Conservation (phyloP, 2,888 invertebrate species). For the Drosophila pullipes region DNA sequence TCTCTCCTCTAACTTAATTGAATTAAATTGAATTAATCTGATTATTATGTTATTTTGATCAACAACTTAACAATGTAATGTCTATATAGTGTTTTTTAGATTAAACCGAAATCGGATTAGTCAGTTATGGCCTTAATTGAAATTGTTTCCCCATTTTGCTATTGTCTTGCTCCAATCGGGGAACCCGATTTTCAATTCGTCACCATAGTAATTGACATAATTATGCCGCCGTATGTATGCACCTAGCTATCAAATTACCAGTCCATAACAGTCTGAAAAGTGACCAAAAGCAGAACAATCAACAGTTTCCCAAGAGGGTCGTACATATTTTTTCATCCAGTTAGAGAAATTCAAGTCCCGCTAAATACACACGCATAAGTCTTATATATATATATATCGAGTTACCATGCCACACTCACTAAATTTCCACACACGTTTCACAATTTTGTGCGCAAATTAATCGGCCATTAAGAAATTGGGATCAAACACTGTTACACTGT, state of each 20-base stretch:
- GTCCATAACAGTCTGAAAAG: neutral
- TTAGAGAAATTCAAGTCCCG: slow-evolving; percentile 27
- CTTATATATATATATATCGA: slow-evolving; percentile 6
- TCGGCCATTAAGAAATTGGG: slow-evolving; percentile 9
- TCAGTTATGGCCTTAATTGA: neutral
- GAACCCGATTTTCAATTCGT: neutral
- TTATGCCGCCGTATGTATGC: neutral
- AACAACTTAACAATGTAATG: too few species aligned
- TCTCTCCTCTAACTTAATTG: neutral
- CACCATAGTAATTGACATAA: neutral
- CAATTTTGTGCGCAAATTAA: slow-evolving; percentile 13
- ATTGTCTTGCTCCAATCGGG: neutral
- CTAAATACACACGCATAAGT: slow-evolving; percentile 4
- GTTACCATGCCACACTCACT: neutral
- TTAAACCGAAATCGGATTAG: neutral
- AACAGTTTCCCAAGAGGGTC: slow-evolving; percentile 29
- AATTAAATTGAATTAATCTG: neutral
- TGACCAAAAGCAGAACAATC: slow-evolving; percentile 26
- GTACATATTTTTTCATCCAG: slow-evolving; percentile 22
- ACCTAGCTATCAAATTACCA: slow-evolving; percentile 6
- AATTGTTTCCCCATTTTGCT: neutral
- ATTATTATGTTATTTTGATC: neutral
- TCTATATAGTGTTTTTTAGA: neutral
- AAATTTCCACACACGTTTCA: slow-evolving; percentile 20
- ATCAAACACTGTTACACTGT: slow-evolving; percentile 9